phyloP scores from a whole-genome alignment of 2,888 invertebrate species.

The Cantharis flavilabris region DNA sequence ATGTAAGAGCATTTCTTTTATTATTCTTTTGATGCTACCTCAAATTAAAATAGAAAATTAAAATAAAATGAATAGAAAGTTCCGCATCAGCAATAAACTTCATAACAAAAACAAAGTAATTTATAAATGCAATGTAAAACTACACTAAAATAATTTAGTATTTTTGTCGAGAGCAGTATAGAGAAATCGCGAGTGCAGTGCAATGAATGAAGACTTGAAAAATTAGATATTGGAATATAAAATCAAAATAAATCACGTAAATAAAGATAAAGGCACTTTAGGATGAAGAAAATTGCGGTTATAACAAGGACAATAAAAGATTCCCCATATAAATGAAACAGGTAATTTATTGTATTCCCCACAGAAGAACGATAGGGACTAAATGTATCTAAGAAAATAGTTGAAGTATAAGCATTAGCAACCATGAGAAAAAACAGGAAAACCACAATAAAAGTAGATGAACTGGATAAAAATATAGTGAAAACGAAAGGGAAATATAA shows the following conservation, averaged over 20 bases:
- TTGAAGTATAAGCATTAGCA: background rate
- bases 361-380: background rate
- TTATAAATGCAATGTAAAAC: background rate
- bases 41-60: background rate
- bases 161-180: background rate
- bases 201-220: background rate
- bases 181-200: background rate
- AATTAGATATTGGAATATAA: background rate
- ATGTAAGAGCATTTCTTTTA: too few relatives aligned
- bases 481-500: background rate
- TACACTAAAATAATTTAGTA: background rate
- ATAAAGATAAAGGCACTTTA: background rate
- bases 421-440: background rate
- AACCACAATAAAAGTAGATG: background rate
- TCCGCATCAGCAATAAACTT: background rate
- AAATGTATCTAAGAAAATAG: background rate
- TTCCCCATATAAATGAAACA: background rate
- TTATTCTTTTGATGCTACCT: background rate
- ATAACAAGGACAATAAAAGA: background rate
- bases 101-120: background rate
- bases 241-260: background rate
- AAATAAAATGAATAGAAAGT: background rate
- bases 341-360: background rate
- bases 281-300: background rate
- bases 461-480: background rate